Evolutionary conservation across 2,797 vertebrate genomes (phyloP).

Genomic region (Decapterus maruadsi): DNA sequence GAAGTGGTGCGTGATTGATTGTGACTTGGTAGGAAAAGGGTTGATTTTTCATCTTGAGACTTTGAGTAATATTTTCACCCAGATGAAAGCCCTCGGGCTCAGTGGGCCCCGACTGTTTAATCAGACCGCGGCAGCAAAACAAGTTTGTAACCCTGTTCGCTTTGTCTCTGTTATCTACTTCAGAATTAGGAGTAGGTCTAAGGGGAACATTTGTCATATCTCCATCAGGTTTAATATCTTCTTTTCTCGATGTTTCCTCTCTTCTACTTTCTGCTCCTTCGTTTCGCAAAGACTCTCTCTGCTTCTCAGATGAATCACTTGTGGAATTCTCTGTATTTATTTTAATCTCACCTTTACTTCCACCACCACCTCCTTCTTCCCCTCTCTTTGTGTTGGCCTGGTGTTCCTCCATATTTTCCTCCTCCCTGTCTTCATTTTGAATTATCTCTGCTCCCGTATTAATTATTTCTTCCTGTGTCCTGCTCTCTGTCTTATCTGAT

Average conservation of each 20-base stretch:
- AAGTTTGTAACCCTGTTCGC: constrained; percentile 32
- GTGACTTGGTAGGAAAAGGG: constrained; percentile 53
- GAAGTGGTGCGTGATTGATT: constrained; percentile 42
- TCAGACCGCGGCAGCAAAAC: constrained; percentile 58
- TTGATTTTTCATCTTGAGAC: constrained; percentile 52
- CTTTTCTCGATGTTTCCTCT: background rate
- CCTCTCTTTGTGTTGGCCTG: constrained; percentile 1
- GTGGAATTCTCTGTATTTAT: constrained; percentile 21
- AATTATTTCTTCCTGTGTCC: constrained; percentile 28
- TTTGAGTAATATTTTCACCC: constrained; percentile 39
- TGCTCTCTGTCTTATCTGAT: constrained; percentile 27
- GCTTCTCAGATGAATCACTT: constrained; percentile 26
- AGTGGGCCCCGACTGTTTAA: constrained; percentile 53
- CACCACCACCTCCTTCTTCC: constrained; percentile 7
- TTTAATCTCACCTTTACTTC: constrained; percentile 32
- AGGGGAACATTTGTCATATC: constrained; percentile 57
- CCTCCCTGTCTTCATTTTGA: constrained; percentile 16
- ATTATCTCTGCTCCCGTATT: constrained; percentile 17
- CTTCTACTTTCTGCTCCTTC: constrained; percentile 11
- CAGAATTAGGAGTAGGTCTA: constrained; percentile 38
- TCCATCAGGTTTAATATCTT: constrained; percentile 45
- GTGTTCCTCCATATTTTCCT: constrained; percentile 7
- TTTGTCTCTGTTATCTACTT: constrained; percentile 55
- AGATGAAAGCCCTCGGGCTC: constrained; percentile 40
- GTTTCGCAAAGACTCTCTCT: constrained; percentile 17